A percentile compares a stretch with the other conserved stretches of the same genome.
Conservation (phyloP, 1,140 invertebrate species). For the Zophobas atratus region DNA sequence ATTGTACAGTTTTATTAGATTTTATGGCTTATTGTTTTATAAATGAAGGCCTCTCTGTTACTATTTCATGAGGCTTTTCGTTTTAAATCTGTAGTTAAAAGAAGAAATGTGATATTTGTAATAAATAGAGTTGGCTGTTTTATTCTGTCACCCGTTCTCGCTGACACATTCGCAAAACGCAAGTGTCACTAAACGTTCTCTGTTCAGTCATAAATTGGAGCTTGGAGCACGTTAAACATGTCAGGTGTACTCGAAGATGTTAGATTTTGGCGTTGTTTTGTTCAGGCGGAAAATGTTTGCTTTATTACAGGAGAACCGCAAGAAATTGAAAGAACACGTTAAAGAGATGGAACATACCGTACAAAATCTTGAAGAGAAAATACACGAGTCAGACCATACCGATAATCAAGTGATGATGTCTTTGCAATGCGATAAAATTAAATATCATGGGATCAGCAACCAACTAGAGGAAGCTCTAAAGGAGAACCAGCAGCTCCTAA, state of each 20-base stretch:
- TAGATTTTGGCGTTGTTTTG: constrained; percentile 12
- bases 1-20: constrained; percentile 26
- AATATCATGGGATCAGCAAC: constrained; percentile 33
- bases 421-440: constrained; percentile 44
- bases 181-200: constrained; percentile 17
- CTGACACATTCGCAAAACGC: too few species aligned
- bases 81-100: constrained; percentile 20
- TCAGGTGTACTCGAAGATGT: constrained; percentile 37
- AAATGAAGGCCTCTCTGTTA: constrained; percentile 29
- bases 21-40: constrained; percentile 27
- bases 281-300: constrained; percentile 11
- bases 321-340: constrained; percentile 33
- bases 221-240: constrained; percentile 10
- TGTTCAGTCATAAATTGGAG: constrained; percentile 3
- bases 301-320: constrained; percentile 18
- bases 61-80: constrained; percentile 17
- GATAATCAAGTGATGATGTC: constrained; percentile 52
- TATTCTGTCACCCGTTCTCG: not conserved
- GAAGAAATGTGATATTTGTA: constrained; percentile 33
- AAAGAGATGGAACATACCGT: constrained; percentile 33
- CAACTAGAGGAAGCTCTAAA: constrained; percentile 51
- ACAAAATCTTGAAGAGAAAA: constrained; percentile 50
- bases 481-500: constrained; percentile 52
- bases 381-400: constrained; percentile 45
- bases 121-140: constrained; percentile 12